Evolutionary conservation across 2,888 invertebrate species (phyloP).

Genomic region (Thysanoteuthis rhombus): DNA sequence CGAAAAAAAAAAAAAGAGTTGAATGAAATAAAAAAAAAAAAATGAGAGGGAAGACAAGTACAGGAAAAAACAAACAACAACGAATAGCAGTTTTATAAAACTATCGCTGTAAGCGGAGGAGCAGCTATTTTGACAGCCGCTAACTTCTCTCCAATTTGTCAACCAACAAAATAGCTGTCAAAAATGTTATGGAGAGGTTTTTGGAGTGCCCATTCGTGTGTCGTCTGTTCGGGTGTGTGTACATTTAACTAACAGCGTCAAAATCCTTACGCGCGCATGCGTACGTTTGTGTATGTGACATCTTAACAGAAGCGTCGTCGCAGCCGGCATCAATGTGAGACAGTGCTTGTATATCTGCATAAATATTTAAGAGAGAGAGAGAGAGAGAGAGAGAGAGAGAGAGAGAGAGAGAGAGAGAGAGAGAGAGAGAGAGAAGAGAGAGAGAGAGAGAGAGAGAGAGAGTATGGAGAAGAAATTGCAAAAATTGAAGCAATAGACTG

Average conservation of each 20-base stretch:
- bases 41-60: not conserved
- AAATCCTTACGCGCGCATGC: not conserved
- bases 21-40: not conserved
- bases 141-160: not conserved
- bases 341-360: not conserved
- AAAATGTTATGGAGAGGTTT: not conserved
- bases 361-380: not conserved
- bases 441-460: not conserved
- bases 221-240: slow-evolving; percentile 1
- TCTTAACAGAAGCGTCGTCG: not conserved
- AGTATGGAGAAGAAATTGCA: not conserved
- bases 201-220: not conserved
- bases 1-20: not conserved
- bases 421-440: not conserved
- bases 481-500: not conserved
- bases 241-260: not conserved
- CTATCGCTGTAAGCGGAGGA: not conserved
- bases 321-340: not conserved
- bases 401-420: not conserved
- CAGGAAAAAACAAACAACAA: not conserved
- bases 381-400: not conserved
- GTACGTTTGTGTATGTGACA: not conserved
- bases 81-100: not conserved
- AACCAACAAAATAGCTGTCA: slow-evolving; percentile 12
- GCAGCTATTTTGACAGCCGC: not conserved